Conservation (phyloP, 2,888 invertebrate species). For the Conistra vaccinii region DNA sequence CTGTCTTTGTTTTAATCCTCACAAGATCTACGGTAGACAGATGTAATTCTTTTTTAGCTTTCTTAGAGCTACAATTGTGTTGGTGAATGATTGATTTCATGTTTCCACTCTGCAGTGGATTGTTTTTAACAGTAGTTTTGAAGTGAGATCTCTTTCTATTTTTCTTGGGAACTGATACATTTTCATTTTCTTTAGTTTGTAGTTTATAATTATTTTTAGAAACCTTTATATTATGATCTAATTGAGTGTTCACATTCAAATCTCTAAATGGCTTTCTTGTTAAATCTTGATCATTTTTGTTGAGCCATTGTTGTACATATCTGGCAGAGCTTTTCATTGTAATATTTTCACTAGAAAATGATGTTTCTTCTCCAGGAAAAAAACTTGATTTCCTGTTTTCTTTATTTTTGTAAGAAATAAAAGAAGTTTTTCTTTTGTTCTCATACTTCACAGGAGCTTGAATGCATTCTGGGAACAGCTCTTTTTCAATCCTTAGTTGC, state of each 20-base stretch:
- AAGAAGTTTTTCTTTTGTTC: slow-evolving; percentile 82
- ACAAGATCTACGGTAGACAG: not conserved
- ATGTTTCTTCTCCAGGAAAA: slow-evolving; percentile 78
- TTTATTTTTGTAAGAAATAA: slow-evolving; percentile 67
- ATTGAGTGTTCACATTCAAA: slow-evolving; percentile 77
- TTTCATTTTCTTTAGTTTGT: slow-evolving; percentile 37
- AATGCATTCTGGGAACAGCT: slow-evolving; percentile 86
- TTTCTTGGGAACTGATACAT: slow-evolving; percentile 24
- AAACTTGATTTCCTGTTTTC: slow-evolving; percentile 71
- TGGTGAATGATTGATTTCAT: slow-evolving; percentile 13
- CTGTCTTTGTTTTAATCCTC: slow-evolving; percentile 26
- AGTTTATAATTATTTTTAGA: slow-evolving; percentile 28
- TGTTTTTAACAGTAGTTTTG: slow-evolving; percentile 60
- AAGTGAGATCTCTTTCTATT: slow-evolving; percentile 65
- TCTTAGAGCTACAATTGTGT: slow-evolving; percentile 31
- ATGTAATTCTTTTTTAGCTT: slow-evolving; percentile 38
- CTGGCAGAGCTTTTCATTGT: slow-evolving; percentile 78
- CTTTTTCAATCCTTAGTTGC: slow-evolving; percentile 81
- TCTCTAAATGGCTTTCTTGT: slow-evolving; percentile 81
- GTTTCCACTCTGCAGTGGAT: slow-evolving; percentile 17
- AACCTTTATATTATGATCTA: slow-evolving; percentile 8
- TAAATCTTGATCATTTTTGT: slow-evolving; percentile 71
- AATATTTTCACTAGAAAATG: slow-evolving; percentile 59
- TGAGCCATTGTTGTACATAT: slow-evolving; percentile 83
- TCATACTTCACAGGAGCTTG: slow-evolving; percentile 84